phyloP scores from a whole-genome alignment of 2,888 invertebrate genomes.

The Protonemura montana region DNA sequence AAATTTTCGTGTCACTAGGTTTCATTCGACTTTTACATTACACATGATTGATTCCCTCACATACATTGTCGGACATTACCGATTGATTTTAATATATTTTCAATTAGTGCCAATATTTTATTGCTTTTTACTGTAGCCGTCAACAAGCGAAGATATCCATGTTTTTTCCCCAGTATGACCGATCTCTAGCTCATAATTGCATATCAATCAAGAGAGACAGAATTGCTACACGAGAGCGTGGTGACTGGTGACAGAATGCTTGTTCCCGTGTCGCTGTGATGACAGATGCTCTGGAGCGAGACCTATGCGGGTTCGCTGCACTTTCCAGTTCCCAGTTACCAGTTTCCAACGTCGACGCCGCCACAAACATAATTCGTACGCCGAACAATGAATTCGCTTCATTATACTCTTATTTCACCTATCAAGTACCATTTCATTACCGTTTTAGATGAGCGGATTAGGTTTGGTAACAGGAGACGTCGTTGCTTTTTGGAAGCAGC shows the following conservation, averaged over 20 bases:
- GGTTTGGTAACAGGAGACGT: background rate
- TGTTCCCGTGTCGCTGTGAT: background rate
- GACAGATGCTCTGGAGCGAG: background rate
- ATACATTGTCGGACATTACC: background rate
- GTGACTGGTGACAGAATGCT: background rate
- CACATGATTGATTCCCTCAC: background rate
- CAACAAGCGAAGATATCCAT: constrained; percentile 16
- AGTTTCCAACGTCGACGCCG: background rate
- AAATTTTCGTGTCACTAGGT: background rate
- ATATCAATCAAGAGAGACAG: constrained; percentile 26
- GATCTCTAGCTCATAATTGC: constrained; percentile 21
- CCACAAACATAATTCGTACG: background rate
- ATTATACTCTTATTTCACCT: background rate
- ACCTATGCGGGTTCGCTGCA: background rate
- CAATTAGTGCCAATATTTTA: constrained; percentile 19
- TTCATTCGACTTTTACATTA: background rate
- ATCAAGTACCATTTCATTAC: background rate
- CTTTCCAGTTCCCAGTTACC: no score
- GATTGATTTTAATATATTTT: constrained; percentile 18
- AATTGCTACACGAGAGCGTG: background rate
- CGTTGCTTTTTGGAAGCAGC: no score
- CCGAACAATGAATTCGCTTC: background rate
- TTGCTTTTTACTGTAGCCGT: constrained; percentile 28
- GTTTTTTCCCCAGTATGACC: constrained; percentile 8
- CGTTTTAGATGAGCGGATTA: background rate